Conservation (phyloP, 92 coral and sea anemone genomes). For the Bergia puertoricense region DNA sequence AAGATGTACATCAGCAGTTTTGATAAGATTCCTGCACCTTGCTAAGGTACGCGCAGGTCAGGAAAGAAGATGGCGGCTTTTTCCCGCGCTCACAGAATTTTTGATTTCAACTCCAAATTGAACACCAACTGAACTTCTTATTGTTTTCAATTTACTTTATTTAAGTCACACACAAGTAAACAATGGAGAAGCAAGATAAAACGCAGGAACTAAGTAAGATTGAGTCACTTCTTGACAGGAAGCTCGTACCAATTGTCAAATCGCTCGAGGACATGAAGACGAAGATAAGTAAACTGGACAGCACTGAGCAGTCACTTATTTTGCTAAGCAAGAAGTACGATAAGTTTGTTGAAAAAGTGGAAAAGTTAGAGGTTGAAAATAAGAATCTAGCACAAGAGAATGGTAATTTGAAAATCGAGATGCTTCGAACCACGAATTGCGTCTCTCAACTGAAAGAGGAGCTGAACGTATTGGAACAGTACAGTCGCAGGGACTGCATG, state of each 20-base stretch:
- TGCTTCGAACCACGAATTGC: not conserved
- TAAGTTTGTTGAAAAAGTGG: not conserved
- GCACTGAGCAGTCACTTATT: slow-evolving; percentile 6
- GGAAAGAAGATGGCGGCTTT: not conserved
- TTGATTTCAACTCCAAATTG: no score
- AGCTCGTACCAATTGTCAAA: slow-evolving; percentile 6
- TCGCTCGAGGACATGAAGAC: not conserved
- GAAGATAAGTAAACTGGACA: slow-evolving; percentile 15
- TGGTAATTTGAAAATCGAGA: no score
- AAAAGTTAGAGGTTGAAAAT: not conserved
- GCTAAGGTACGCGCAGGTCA: not conserved
- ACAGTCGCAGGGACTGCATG: not conserved
- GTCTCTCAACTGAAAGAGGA: not conserved
- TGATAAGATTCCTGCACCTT: no score
- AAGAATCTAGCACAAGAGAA: no score
- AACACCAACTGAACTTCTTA: not conserved
- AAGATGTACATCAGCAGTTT: no score
- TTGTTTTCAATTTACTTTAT: no score
- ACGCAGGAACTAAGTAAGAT: not conserved
- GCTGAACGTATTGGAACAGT: slow-evolving; percentile 13
- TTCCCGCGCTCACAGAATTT: not conserved
- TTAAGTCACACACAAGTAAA: not conserved
- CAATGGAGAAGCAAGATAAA: not conserved
- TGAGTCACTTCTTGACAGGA: slow-evolving; percentile 34
- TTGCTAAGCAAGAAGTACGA: slow-evolving; percentile 37